Evolutionary conservation across 1,140 invertebrate species (phyloP).

Genomic region (Drosophila ironensis): DNA sequence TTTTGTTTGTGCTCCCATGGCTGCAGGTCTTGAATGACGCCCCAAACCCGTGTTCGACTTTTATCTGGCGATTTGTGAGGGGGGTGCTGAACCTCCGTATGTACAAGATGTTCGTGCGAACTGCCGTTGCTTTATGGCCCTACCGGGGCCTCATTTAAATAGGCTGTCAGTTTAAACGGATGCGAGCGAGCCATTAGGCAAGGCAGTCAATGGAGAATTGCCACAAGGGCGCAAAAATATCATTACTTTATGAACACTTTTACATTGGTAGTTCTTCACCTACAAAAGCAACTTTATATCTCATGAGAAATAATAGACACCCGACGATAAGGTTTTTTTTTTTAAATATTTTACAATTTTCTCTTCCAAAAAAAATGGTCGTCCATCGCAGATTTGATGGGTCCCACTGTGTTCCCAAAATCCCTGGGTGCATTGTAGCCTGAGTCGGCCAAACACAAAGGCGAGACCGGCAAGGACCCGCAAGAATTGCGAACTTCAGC

Average conservation of each 20-base stretch:
- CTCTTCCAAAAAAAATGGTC: too few relatives aligned
- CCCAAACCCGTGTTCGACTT: constrained; percentile 1
- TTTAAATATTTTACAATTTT: not conserved
- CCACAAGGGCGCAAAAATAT: not conserved
- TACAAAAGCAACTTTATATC: too few relatives aligned
- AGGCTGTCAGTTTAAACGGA: constrained; percentile 47
- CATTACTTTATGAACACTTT: not conserved
- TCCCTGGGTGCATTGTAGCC: not conserved
- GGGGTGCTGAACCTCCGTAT: not conserved
- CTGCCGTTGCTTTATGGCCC: constrained; percentile 17
- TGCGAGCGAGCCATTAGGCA: not conserved
- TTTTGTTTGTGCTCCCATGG: constrained; percentile 16
- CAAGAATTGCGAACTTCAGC: constrained; percentile 23
- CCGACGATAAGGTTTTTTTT: too few relatives aligned
- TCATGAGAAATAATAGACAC: too few relatives aligned
- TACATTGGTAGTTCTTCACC: not conserved
- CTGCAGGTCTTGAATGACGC: constrained; percentile 15
- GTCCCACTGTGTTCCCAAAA: not conserved
- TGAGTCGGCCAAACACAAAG: constrained; percentile 21
- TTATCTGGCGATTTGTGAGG: constrained; percentile 20
- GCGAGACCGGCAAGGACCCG: constrained; percentile 11
- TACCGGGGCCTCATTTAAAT: constrained; percentile 52
- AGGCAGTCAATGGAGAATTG: not conserved
- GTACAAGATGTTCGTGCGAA: not conserved
- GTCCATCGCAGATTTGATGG: too few relatives aligned